Evolutionary conservation across 1,140 invertebrate genomes (phyloP), one percentile per base, ranked within the genome.

Genomic region (Onthophagus taurus): DNA sequence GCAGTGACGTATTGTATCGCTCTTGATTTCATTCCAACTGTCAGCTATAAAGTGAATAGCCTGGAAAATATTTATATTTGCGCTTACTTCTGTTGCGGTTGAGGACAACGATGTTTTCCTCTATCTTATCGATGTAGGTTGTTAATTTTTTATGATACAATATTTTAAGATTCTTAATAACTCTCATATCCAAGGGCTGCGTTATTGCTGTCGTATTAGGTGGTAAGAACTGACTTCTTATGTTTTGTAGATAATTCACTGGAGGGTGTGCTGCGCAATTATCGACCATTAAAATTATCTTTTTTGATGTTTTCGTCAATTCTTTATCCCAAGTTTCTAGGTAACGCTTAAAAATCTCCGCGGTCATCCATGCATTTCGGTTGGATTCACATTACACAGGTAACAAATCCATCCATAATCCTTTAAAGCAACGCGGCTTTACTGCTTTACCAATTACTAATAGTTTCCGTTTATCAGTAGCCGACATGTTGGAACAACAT

Each of bases 21-120:
- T 26, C 7, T 26, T 26, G n/a, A 26, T n/a, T 7, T 26, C 24
- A 7, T n/a, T 26, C 24, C 24, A 26, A n/a, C 24, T 26, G 24
- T 26, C 24, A 7, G 24, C 24, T 7, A 26, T 26, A n/a, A 26
- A 26, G 24, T 26, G 7, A 7, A 26, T 26, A n/a, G 24, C 24
- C n/a, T 26, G 24, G 7, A 26, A 6, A 33, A 33, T 33, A 16
- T 33, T 33, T 12, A 33, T 6, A 4, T 33, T 33, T 14, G 12
- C 17, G 31, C 8, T 33, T 33, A 33, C n/a, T n/a, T 12, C 31
- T 33, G 31, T 33, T 33, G 31, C 13, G 31, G 13, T 33, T 33
- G 31, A 33, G 13, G 3, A 12, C 31, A 33, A 33, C 17, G 17
- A 33, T n/a, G 2, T 33, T 33, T 33, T 33, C 31, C 17, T 33